A percentile compares a stretch with the other conserved stretches of the same genome.
phyloP scores from a whole-genome alignment of 2,113 vertebrate species.

The Leucosticte australis region DNA sequence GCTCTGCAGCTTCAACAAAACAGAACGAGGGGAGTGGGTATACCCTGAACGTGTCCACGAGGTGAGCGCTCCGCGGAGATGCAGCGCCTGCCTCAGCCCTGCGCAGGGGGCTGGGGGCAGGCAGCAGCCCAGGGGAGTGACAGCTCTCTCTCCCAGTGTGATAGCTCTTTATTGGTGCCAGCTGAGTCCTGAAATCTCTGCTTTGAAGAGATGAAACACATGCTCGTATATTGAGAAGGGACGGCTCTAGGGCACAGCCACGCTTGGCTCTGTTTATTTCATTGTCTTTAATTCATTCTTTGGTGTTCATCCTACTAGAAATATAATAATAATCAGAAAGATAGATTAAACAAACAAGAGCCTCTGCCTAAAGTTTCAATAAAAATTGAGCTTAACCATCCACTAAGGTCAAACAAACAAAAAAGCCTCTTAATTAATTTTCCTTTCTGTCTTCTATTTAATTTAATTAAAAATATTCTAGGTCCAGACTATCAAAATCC shows the following conservation, averaged over 20 bases:
- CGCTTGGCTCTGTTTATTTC: conserved; percentile 37
- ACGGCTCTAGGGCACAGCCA: conserved; percentile 35
- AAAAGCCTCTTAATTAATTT: not conserved
- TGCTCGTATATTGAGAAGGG: not conserved
- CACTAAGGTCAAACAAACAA: conserved; percentile 29
- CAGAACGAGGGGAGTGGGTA: rapidly evolving
- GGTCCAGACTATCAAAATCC: not conserved
- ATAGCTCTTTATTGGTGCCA: conserved; percentile 28
- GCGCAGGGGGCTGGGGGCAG: not conserved
- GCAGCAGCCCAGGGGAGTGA: not conserved
- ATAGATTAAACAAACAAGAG: conserved; percentile 36
- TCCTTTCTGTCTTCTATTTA: not conserved
- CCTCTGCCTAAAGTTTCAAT: conserved; percentile 8
- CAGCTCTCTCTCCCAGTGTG: not conserved
- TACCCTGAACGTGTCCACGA: rapidly evolving
- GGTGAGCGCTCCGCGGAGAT: not conserved
- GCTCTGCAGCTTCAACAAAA: not conserved
- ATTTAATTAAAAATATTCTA: conserved; percentile 25
- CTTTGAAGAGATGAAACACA: conserved; percentile 25
- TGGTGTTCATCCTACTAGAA: conserved; percentile 10
- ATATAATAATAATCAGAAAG: conserved; percentile 24
- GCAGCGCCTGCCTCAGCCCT: not conserved
- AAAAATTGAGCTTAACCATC: not conserved
- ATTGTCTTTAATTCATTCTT: conserved; percentile 37
- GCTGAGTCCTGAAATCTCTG: conserved; percentile 34